Base-by-base conservation (phyloP, 2,113 vertebrate species). In the Vidua macroura region DNA sequence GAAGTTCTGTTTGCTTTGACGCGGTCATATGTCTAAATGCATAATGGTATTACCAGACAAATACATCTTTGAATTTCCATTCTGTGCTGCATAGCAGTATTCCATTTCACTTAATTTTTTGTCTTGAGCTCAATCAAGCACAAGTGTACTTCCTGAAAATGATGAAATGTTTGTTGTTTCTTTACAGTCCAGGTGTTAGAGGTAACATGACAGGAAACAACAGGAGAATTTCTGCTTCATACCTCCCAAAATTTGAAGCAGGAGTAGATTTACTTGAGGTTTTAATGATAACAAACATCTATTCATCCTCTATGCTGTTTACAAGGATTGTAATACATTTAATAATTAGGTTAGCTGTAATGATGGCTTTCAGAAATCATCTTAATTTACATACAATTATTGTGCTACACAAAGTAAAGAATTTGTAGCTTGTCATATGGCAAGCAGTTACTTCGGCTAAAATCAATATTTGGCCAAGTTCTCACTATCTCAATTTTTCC, bases 341-440 rank as follows among this genome's bases (percentile, higher is more conserved):
- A 81, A 72, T 86, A 68, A 81, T 90, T 69, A 73, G 30, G 28
- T 51, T 51, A 51, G 48, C 75, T 82, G 44, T 73, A 82, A 75
- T 93, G 52, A 88, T 86, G 31, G 27, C 86, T 91, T 97, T 95
- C 67, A 51, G 11, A 95, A 90, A 68, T 73, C 8, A 66, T 70
- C 37, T 70, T 46, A 91, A 92, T 96, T 97, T 95, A 46, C 91
- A 80, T 94, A 52, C 31, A 67, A 6, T 96, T 96, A 79, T 18
- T 77, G 16, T 69, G 73, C 93, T 96, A 80, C 62, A 41, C 58
- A 64, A 90, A 62, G n/a, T 86, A 94, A 95, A 93, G 88, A 93
- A 90, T 23, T 30, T 90, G 41, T 79, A 44, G 53, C n/a, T 95
- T 96, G 48, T 73, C 64, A 44, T 69, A 76, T 89, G 49, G 33